These are phyloP conservation scores for Diploscapter pachys DNA, from an alignment of 1,140 invertebrate genomes.

Conservation along the genomic window DNA sequence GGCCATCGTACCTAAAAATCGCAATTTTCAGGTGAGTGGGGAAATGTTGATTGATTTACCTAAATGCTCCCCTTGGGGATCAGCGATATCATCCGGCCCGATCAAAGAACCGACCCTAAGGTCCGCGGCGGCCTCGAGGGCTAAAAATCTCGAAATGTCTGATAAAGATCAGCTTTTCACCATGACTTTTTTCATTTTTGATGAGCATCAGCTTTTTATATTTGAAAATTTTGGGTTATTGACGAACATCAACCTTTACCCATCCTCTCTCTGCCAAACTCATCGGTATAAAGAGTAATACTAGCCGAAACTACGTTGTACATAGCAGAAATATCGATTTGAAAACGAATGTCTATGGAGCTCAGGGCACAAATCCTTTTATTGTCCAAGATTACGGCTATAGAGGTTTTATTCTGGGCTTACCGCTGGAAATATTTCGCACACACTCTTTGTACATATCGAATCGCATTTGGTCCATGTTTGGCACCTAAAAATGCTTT, in stretches of 20 bases:
- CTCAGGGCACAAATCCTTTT: conserved; percentile 1
- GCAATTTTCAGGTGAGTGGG: too few species aligned
- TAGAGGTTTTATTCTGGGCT: background rate
- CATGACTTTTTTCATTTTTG: too few species aligned
- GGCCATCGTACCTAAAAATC: conserved; percentile 40
- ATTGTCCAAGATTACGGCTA: too few species aligned
- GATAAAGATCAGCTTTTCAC: too few species aligned
- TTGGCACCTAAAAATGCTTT: background rate
- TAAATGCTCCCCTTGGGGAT: conserved; percentile 65
- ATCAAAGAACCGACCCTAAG: conserved; percentile 52
- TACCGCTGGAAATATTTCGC: conserved; percentile 44
- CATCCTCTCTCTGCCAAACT: too few species aligned
- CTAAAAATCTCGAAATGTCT: conserved; percentile 43
- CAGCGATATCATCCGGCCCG: conserved; percentile 82
- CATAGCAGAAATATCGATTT: too few species aligned
- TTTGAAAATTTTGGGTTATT: too few species aligned
- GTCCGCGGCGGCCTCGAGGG: conserved; percentile 58
- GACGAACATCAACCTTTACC: too few species aligned
- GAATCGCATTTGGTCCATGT: conserved; percentile 43
- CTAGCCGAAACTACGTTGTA: too few species aligned
- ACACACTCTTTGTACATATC: conserved; percentile 38
- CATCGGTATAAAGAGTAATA: too few species aligned
- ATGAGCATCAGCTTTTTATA: too few species aligned
- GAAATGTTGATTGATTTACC: too few species aligned
- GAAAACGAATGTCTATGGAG: conserved; percentile 14